Conservation (phyloP, 64 coral and sea anemone genomes). For the Montipora capricornis region DNA sequence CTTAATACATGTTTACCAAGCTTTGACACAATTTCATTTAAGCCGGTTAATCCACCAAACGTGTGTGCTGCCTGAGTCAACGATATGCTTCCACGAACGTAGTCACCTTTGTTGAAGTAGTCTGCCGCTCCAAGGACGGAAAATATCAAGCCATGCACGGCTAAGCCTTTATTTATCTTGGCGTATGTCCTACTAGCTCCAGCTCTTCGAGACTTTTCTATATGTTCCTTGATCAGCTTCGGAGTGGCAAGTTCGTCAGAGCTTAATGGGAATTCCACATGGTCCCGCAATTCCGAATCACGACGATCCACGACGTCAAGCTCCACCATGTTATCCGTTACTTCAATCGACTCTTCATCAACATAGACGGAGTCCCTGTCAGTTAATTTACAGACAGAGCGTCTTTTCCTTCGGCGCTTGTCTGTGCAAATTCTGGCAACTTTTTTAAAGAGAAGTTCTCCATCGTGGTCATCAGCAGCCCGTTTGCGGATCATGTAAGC, state of each 20-base stretch:
- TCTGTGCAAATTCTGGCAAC: neutral
- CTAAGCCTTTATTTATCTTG: constrained; percentile 52
- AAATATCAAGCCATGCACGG: constrained; percentile 57
- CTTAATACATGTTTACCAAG: constrained; percentile 25
- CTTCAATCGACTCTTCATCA: constrained; percentile 4
- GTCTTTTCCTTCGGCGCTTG: neutral
- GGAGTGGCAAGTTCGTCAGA: constrained; percentile 21
- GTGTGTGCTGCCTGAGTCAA: constrained; percentile 47
- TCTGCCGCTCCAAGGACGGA: constrained; percentile 12
- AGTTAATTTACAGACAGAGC: neutral
- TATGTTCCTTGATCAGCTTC: constrained; percentile 20
- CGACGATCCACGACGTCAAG: constrained; percentile 45
- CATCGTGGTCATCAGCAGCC: constrained; percentile 17
- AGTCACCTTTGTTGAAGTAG: constrained; percentile 39
- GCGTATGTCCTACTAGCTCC: neutral
- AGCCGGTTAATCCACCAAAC: constrained; percentile 47
- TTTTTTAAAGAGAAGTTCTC: neutral
- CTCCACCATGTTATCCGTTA: neutral
- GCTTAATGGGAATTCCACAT: neutral
- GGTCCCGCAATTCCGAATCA: neutral
- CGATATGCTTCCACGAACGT: constrained; percentile 35
- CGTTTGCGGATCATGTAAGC: constrained; percentile 35
- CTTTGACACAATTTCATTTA: constrained; percentile 48
- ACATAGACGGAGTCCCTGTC: neutral
- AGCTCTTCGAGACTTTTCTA: constrained; percentile 8